Percentiles rank a stretch among this genome's conserved stretches.
phyloP scores from a whole-genome alignment of 2,113 vertebrate genomes.

The Psammodynastes pulverulentus region DNA sequence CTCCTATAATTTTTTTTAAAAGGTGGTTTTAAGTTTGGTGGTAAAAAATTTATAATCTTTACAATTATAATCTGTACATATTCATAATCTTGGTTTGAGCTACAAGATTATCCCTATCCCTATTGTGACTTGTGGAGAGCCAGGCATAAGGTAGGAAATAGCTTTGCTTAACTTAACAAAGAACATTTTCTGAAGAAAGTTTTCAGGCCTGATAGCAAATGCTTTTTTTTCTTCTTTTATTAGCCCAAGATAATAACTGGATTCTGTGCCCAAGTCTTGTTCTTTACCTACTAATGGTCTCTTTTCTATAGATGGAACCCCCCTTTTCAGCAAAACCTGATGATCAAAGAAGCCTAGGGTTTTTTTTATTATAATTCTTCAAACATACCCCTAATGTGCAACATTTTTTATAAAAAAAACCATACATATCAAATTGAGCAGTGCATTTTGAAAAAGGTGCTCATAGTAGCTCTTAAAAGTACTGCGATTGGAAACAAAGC shows the following conservation, averaged over 20 bases:
- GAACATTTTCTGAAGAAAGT: background rate
- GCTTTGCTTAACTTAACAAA: background rate
- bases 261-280: background rate
- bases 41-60: background rate
- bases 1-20: background rate
- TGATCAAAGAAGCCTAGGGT: background rate
- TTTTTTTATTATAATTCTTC: background rate
- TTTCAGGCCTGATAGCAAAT: background rate
- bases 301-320: background rate
- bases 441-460: background rate
- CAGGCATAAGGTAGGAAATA: background rate
- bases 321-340: background rate
- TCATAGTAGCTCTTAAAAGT: background rate
- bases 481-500: background rate
- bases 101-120: background rate
- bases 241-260: background rate
- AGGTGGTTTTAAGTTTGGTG: background rate
- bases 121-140: background rate
- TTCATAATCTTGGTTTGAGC: background rate
- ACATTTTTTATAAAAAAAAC: background rate
- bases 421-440: background rate
- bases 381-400: background rate
- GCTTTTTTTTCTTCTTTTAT: background rate
- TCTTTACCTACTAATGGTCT: background rate
- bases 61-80: background rate